Percentiles rank a stretch among this genome's conserved stretches.
Conservation (phyloP, 2,888 invertebrate genomes). For the Bellardia bayeri region DNA sequence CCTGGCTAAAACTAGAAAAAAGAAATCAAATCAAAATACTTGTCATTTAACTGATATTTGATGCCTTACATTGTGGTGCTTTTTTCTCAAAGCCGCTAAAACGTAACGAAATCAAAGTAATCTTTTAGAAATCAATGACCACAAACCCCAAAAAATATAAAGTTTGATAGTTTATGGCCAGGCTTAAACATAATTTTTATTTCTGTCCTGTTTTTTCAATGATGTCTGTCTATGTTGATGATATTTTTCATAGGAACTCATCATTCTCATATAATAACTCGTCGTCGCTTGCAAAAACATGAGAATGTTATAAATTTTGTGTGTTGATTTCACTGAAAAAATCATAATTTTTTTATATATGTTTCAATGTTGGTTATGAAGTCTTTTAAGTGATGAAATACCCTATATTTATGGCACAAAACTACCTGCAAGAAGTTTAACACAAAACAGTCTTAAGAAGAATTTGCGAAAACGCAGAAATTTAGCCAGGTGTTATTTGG, state of each 20-base stretch:
- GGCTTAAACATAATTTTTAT: constrained; percentile 54
- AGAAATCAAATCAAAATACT: constrained; percentile 58
- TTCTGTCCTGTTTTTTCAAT: constrained; percentile 31
- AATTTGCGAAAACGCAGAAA: too few relatives aligned
- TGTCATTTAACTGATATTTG: constrained; percentile 57
- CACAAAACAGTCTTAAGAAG: not conserved
- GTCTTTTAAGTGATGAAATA: not conserved
- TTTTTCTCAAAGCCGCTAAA: constrained; percentile 53
- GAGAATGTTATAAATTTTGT: constrained; percentile 73
- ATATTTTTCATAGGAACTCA: constrained; percentile 73
- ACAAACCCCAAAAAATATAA: constrained; percentile 38
- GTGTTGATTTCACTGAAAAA: constrained; percentile 71
- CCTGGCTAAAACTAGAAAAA: constrained; percentile 1
- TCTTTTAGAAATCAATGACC: constrained; percentile 42
- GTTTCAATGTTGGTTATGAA: constrained; percentile 17
- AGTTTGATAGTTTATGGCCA: constrained; percentile 68
- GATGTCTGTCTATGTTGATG: constrained; percentile 59
- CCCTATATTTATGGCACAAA: constrained; percentile 27
- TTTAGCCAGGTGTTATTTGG: too few relatives aligned
- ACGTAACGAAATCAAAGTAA: constrained; percentile 21
- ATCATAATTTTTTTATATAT: constrained; percentile 59
- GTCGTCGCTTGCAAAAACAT: constrained; percentile 63
- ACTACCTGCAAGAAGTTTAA: not conserved
- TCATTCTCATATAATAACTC: constrained; percentile 70
- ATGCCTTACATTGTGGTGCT: not conserved